A percentile compares a stretch with the other conserved stretches of the same genome.
Evolutionary conservation across 2,113 vertebrate genomes (phyloP).

Genomic region (Propithecus coquereli): DNA sequence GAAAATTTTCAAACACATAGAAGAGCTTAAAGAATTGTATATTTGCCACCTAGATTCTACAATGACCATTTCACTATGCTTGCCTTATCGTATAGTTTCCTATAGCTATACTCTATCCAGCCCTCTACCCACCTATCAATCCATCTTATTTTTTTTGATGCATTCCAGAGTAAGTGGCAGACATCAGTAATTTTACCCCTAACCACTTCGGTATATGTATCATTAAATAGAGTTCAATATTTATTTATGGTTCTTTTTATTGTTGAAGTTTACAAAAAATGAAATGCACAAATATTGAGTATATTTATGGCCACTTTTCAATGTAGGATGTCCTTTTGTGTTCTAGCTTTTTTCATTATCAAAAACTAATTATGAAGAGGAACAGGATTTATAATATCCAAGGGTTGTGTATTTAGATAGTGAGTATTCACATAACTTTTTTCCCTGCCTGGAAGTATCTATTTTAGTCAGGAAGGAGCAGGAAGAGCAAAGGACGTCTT

Average conservation of each 20-base stretch:
- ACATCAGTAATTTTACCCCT: background rate
- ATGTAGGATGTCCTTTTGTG: background rate
- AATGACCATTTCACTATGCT: background rate
- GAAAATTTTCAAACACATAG: background rate
- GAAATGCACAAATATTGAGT: background rate
- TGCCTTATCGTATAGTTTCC: background rate
- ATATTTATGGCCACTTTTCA: background rate
- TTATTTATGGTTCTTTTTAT: background rate
- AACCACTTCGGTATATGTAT: background rate
- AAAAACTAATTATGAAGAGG: background rate
- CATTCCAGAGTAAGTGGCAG: conserved; percentile 2
- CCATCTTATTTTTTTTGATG: background rate
- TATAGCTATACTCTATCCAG: too few species aligned
- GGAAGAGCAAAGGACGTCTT: background rate
- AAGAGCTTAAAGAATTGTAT: background rate
- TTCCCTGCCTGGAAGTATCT: background rate
- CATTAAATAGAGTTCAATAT: background rate
- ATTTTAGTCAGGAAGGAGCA: background rate
- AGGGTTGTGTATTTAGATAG: background rate
- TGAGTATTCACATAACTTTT: background rate
- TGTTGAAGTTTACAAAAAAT: background rate
- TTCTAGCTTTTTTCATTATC: background rate
- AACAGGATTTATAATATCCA: background rate
- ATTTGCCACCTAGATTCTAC: background rate
- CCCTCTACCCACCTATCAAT: background rate